Base-by-base conservation (phyloP, 1,140 invertebrate species). In the Amyelois transitella region DNA sequence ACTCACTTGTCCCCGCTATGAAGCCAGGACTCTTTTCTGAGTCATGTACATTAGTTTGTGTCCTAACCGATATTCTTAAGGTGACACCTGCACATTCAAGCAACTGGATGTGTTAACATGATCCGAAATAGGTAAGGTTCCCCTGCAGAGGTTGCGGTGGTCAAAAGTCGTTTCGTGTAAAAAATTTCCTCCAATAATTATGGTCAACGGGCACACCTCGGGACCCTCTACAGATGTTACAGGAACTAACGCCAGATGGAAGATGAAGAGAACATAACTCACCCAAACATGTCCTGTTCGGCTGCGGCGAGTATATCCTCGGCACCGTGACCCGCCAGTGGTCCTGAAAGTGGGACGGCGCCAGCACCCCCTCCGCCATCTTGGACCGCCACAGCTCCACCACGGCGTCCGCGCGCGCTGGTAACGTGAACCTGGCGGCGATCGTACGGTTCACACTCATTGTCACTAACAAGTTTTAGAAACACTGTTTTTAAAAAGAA, bases 281-380 rank as follows among this genome's bases (percentile, higher is more conserved):
- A 89, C 88, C 86, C 6, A 94, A 64, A 76, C 93, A 94, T 65
- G 91, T 92, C 53, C 91, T 90, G 65, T 93, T 92, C 1, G 90
- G 83, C 63, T 91, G 89, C 10, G 93, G 93, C 69, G 91, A 92
- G 67, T 94, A 95, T 58, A 95, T 92, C 69, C 91, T 89, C 2
- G 94, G 94, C 12, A 95, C 94, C 77, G 91, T 93, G 14, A 91
- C 77, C 25, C 90, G 77, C 94, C 94, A 95, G 64, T 94, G 91
- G 50, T 93, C 91, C 58, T 91, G 90, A 60, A 95, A 94, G 71
- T 94, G 88, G 3, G 88, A 75, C 6, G 86, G 81, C 0, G 90
- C 87, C 3, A 94, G 72, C 2, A 89, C 74, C 10, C 91, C 91
- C 55, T 90, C 88, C 22, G 84, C 88, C 89, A 92, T 90, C 73